These are phyloP conservation scores for Imbricaverruca yamaguchii DNA, from an alignment of 2,888 invertebrate genomes.

Conservation along the genomic window DNA sequence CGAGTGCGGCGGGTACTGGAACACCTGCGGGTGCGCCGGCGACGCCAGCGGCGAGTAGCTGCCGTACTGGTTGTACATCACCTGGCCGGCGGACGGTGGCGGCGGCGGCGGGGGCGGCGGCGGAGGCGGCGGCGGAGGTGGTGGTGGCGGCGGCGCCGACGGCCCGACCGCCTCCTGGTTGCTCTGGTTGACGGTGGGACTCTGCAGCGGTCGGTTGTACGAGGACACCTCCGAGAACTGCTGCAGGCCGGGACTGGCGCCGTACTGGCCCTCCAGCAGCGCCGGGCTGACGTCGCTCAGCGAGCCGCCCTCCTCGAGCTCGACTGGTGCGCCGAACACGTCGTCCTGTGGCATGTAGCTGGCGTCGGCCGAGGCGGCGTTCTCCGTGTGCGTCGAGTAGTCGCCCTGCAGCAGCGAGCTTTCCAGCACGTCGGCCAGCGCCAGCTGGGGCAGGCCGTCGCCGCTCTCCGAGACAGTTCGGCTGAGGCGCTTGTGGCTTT, in stretches of 20 bases:
- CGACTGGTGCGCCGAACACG: not conserved
- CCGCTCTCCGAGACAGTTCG: conserved; percentile 36
- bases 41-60: conserved; percentile 11
- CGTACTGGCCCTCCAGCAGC: not conserved
- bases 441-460: conserved; percentile 46
- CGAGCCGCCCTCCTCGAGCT: not conserved
- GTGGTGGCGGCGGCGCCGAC: not conserved
- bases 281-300: not conserved
- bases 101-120: not conserved
- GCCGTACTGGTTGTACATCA: not conserved
- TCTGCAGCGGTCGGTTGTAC: conserved; percentile 22
- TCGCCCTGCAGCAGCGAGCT: conserved; percentile 56
- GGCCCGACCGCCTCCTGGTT: conserved; percentile 19
- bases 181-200: conserved; percentile 22
- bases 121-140: not conserved
- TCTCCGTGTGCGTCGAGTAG: conserved; percentile 47
- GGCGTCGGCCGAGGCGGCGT: not conserved
- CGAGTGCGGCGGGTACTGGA: conserved; percentile 13
- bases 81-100: not conserved
- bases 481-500: conserved; percentile 43
- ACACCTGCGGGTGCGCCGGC: conserved; percentile 1
- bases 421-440: conserved; percentile 48
- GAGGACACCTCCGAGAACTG: conserved; percentile 18
- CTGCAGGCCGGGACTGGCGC: conserved; percentile 1
- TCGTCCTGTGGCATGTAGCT: not conserved